Conservation (phyloP, 2,888 invertebrate genomes). For the Brenthis hecate region DNA sequence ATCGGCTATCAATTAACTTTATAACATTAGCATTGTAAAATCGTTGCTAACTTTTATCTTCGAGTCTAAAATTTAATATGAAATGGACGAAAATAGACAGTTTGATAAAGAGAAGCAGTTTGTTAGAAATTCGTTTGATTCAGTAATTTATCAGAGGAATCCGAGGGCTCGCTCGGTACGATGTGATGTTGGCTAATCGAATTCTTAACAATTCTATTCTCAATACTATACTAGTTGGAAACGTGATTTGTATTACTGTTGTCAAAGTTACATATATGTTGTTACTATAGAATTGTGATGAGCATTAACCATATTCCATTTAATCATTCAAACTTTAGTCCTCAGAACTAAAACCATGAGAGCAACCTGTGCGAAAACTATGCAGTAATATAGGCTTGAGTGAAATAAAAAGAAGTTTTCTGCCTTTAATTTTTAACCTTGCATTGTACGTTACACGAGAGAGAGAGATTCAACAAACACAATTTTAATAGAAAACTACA, state of each 20-base stretch:
- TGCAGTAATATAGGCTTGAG: too few species aligned
- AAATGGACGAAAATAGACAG: background rate
- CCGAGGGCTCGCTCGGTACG: slow-evolving; percentile 14
- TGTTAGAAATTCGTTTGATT: slow-evolving; percentile 20
- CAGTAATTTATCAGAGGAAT: slow-evolving; percentile 18
- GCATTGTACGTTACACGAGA: too few species aligned
- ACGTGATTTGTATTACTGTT: background rate
- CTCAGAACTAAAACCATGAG: too few species aligned
- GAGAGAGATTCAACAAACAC: background rate
- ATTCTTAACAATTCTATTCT: slow-evolving; percentile 22
- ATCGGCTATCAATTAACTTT: background rate
- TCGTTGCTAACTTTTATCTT: too few species aligned
- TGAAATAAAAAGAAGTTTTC: too few species aligned
- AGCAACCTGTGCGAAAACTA: too few species aligned
- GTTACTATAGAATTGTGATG: background rate
- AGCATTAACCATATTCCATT: background rate
- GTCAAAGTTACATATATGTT: background rate
- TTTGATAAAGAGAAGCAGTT: slow-evolving; percentile 7
- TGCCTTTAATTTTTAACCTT: too few species aligned
- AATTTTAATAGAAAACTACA: background rate
- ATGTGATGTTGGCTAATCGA: slow-evolving; percentile 16
- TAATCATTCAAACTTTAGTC: too few species aligned
- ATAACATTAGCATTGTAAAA: too few species aligned
- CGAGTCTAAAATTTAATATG: too few species aligned
- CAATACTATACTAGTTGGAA: slow-evolving; percentile 1